These are phyloP conservation scores for Antidorcas marsupialis DNA, from an alignment of 2,113 vertebrate species.

Conservation along the genomic window DNA sequence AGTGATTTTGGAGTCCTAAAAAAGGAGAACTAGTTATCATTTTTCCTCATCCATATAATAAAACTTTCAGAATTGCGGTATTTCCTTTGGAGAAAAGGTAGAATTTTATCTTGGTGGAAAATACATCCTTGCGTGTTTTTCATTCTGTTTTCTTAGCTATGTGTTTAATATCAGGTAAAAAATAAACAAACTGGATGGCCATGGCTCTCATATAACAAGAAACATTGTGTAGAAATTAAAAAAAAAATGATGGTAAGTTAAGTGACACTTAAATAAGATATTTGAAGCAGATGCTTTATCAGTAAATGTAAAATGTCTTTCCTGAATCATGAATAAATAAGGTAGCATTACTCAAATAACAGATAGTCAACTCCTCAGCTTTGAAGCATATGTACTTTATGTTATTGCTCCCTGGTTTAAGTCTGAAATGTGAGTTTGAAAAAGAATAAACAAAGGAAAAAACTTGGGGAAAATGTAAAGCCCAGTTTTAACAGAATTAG, in stretches of 20 bases:
- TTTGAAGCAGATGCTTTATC: neutral
- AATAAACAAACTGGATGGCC: neutral
- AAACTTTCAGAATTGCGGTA: constrained; percentile 45
- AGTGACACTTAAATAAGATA: neutral
- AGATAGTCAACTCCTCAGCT: neutral
- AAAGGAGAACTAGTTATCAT: constrained; percentile 26
- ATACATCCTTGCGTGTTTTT: neutral
- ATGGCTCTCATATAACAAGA: neutral
- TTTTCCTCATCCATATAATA: constrained; percentile 36
- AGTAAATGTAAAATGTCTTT: neutral
- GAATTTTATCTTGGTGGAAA: constrained; percentile 62
- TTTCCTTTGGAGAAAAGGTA: constrained; percentile 52
- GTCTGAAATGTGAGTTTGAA: constrained; percentile 14
- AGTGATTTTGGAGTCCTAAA: neutral
- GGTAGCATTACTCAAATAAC: neutral
- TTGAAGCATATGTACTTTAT: neutral
- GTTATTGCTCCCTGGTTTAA: neutral
- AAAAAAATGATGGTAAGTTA: neutral
- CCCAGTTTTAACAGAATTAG: neutral
- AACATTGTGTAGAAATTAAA: neutral
- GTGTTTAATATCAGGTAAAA: constrained; percentile 39
- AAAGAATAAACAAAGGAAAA: neutral
- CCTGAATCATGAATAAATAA: neutral
- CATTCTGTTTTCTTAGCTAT: constrained; percentile 54
- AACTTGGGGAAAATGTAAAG: neutral